These are phyloP conservation scores for Anarrhichthys ocellatus DNA, from an alignment of 2,113 vertebrate species.

Conservation along the genomic window DNA sequence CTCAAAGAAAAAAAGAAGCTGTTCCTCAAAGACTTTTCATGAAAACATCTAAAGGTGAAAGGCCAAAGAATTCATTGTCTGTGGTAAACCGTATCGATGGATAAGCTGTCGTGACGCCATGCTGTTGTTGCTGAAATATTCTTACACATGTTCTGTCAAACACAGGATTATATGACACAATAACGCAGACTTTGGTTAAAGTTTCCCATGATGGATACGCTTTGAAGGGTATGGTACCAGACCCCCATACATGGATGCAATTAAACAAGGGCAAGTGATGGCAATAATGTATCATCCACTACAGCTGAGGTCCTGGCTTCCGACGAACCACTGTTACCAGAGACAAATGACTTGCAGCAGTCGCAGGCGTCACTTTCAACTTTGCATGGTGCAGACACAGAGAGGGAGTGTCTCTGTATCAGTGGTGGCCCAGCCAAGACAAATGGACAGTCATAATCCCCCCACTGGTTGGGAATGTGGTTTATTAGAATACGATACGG, in stretches of 20 bases:
- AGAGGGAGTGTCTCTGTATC: conserved; percentile 55
- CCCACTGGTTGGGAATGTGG: conserved; percentile 63
- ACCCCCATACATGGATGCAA: conserved; percentile 75
- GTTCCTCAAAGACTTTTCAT: conserved; percentile 45
- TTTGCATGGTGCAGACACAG: conserved; percentile 55
- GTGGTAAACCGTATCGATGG: conserved; percentile 66
- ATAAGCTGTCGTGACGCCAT: conserved; percentile 65
- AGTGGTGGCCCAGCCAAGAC: conserved; percentile 75
- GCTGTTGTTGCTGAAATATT: conserved; percentile 71
- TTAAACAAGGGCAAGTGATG: conserved; percentile 77
- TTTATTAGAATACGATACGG: conserved; percentile 73
- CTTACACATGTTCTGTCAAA: conserved; percentile 63
- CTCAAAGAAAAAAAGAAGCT: conserved; percentile 13
- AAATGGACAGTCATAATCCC: conserved; percentile 76
- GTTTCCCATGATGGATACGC: conserved; percentile 68
- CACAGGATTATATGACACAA: conserved; percentile 74
- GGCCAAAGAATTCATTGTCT: conserved; percentile 45
- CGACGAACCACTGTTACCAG: conserved; percentile 60
- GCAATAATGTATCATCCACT: conserved; percentile 70
- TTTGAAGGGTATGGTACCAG: conserved; percentile 64
- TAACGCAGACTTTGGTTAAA: conserved; percentile 60
- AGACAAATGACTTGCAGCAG: conserved; percentile 76
- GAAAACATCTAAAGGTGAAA: conserved; percentile 42
- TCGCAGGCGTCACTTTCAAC: conserved; percentile 70
- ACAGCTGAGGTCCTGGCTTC: conserved; percentile 70